These are phyloP conservation scores for Diadophis punctatus DNA, from an alignment of 2,113 vertebrate species.

Conservation along the genomic window DNA sequence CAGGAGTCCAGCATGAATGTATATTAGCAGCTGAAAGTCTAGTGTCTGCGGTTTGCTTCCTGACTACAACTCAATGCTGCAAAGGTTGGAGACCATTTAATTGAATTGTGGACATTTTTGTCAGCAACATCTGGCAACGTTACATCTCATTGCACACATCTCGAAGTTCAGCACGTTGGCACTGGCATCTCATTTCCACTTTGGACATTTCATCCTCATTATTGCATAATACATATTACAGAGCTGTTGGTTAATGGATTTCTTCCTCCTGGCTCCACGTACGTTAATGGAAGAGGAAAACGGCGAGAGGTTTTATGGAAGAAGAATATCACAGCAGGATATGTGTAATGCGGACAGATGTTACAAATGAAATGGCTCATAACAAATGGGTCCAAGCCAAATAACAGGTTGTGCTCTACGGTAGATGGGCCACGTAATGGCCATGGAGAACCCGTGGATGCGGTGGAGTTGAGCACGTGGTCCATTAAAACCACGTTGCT, in stretches of 20 bases:
- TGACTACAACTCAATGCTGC: neutral
- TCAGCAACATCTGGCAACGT: neutral
- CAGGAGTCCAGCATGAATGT: neutral
- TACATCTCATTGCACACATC: neutral
- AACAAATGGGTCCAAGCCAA: neutral
- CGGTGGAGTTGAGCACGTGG: neutral
- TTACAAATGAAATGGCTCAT: neutral
- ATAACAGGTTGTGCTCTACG: fast-evolving
- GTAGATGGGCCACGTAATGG: fast-evolving
- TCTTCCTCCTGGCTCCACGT: neutral
- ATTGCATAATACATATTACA: fast-evolving
- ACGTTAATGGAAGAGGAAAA: neutral
- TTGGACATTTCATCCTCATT: neutral
- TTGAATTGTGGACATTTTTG: neutral
- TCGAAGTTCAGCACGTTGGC: neutral
- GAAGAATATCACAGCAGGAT: neutral
- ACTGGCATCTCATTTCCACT: neutral
- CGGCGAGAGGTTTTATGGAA: neutral
- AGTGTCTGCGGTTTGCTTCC: neutral
- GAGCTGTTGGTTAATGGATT: neutral
- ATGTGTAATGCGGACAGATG: slow-evolving; percentile 22
- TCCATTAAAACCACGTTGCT: slow-evolving; percentile 1
- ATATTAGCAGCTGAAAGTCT: neutral
- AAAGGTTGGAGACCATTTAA: neutral
- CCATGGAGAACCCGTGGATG: neutral